Percentiles rank a stretch among this genome's conserved stretches.
phyloP scores from a whole-genome alignment of 1,140 invertebrate genomes.

The Telenomus remus region DNA sequence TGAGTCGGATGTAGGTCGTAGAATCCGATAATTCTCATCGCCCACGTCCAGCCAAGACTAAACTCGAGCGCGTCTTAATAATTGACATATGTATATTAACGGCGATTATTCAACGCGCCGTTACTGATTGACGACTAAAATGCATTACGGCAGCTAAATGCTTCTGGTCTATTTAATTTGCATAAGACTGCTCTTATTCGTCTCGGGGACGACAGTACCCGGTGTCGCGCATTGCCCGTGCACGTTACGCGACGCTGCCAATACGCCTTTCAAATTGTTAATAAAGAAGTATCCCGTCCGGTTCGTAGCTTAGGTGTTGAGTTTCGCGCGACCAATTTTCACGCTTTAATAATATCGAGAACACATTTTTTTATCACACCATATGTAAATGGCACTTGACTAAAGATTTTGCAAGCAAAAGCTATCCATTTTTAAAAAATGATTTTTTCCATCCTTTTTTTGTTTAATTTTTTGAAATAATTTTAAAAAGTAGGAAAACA shows the following conservation, averaged over 20 bases:
- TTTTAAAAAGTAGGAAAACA: constrained; percentile 20
- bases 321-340: constrained; percentile 41
- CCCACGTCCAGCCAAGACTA: constrained; percentile 28
- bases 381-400: not conserved
- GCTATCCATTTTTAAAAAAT: too few relatives aligned
- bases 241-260: constrained; percentile 22
- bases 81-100: constrained; percentile 52
- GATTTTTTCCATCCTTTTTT: too few relatives aligned
- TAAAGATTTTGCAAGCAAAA: too few relatives aligned
- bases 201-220: constrained; percentile 12
- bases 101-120: constrained; percentile 51
- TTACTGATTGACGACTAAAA: constrained; percentile 62
- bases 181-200: constrained; percentile 46
- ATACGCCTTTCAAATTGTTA: constrained; percentile 44
- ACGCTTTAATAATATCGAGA: constrained; percentile 11
- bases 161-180: constrained; percentile 57
- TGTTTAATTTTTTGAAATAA: too few relatives aligned
- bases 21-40: constrained; percentile 49
- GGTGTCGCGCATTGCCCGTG: not conserved
- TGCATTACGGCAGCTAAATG: constrained; percentile 57
- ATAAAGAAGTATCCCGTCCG: constrained; percentile 47
- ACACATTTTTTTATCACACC: not conserved
- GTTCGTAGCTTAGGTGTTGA: constrained; percentile 33
- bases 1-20: constrained; percentile 28
- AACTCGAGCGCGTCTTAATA: constrained; percentile 50